Evolutionary conservation across 1,140 invertebrate genomes (phyloP), one percentile per base, ranked within the genome.

Genomic region (Diploscapter pachys): DNA sequence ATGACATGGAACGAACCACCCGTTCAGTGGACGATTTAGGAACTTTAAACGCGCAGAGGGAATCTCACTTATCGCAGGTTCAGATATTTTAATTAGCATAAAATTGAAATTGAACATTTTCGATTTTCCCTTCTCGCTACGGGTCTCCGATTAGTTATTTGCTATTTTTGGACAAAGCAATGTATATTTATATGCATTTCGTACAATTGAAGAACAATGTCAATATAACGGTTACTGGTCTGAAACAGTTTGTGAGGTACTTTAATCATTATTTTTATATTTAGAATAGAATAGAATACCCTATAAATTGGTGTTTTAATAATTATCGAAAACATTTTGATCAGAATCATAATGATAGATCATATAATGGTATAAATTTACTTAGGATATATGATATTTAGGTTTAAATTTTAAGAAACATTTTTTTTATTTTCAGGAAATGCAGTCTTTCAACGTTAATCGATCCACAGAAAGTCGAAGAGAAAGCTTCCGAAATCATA

Each of bases 111-210:
- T 49, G 6, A 50, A 13, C 64, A 5, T 71, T 76, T 67, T 54
- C 82, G 83, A 82, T 85, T 48, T 85, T 85, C 66, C 83, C 83
- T 9, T 75, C 65, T 9, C 74, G 81, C 4, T 86, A 86, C 73
- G 84, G 84, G 4, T 71, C 83, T 9, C 66, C 64, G n/a, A 81
- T 83, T 64, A 77, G 78, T 13, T 83, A 85, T 71, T 68, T 85
- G 4, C 71, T 85, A 51, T 79, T 85, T 54, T 70, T 85, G 53
- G 84, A 86, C 67, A 76, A 81, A 48, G 83, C 83, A 31, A 84
- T 86, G 54, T 85, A 85, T 71, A 72, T 85, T 50, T 85, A 77
- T 70, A 82, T 85, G 81, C 83, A 85, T 68, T 86, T 85, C 73
- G 81, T 82, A n/a, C 80, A 83, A 64, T 75, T 85, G 13, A 78